Conservation (phyloP, 2,113 vertebrate genomes). For the Eubucco bourcierii region DNA sequence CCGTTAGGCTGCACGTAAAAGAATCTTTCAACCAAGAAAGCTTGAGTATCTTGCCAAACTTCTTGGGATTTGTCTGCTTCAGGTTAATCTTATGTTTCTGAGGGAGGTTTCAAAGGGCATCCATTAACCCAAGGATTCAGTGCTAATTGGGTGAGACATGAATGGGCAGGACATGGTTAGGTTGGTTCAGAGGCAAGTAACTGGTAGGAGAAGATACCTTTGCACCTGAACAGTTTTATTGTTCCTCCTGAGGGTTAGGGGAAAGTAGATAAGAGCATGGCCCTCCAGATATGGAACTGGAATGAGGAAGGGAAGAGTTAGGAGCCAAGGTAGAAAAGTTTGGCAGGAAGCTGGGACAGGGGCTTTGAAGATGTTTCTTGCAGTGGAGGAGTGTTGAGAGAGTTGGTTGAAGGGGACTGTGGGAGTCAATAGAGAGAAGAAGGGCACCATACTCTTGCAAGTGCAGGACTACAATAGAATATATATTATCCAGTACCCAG, state of each 20-base stretch:
- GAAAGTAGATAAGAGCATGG: not conserved
- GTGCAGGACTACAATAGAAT: not conserved
- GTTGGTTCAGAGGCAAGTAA: not conserved
- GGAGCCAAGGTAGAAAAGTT: not conserved
- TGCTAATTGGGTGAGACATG: not conserved
- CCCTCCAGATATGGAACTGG: not conserved
- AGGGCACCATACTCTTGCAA: not conserved
- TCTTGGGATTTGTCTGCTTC: not conserved
- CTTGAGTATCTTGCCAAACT: not conserved
- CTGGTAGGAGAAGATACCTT: not conserved
- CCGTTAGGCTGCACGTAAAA: fast-evolving
- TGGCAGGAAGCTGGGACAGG: not conserved
- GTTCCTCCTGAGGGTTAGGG: not conserved
- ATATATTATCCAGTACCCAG: not conserved
- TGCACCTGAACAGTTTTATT: not conserved
- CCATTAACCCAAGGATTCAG: not conserved
- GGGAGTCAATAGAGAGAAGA: not conserved
- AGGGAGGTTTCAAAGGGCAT: not conserved
- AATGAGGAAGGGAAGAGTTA: not conserved
- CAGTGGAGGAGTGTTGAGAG: not conserved
- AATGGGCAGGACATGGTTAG: not conserved
- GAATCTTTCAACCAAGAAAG: not conserved
- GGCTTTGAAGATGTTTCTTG: not conserved
- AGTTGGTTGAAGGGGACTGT: not conserved
- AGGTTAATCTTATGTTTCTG: not conserved